Conservation (phyloP, 2,797 vertebrate species). For the Anolis apletophallus region DNA sequence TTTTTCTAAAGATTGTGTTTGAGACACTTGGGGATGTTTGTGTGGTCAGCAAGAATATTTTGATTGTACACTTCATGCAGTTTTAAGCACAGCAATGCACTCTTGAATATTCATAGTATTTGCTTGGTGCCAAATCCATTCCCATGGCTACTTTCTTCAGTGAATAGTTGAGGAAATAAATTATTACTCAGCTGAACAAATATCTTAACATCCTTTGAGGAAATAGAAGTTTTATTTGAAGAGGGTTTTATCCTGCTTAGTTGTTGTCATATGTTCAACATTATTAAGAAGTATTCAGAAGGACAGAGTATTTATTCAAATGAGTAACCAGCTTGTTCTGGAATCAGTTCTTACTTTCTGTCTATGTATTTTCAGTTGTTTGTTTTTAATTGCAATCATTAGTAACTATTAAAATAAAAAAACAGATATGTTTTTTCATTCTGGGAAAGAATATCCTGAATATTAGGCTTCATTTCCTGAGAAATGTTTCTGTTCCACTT, state of each 20-base stretch:
- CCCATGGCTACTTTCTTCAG: constrained; percentile 53
- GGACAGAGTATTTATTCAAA: constrained; percentile 65
- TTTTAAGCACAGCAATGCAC: constrained; percentile 47
- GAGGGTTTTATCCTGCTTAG: constrained; percentile 65
- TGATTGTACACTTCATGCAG: constrained; percentile 45
- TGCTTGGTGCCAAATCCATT: constrained; percentile 49
- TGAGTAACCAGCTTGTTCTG: constrained; percentile 68
- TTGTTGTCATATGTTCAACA: constrained; percentile 64
- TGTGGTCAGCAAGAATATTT: background rate
- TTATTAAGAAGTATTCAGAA: constrained; percentile 73
- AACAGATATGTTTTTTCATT: constrained; percentile 44
- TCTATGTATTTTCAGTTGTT: constrained; percentile 62
- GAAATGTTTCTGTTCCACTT: constrained; percentile 50
- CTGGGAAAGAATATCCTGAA: constrained; percentile 37
- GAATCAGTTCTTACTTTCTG: constrained; percentile 63
- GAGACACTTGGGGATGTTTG: background rate
- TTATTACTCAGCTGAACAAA: constrained; percentile 62
- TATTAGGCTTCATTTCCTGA: constrained; percentile 58
- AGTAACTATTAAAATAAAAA: constrained; percentile 63
- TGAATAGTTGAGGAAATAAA: constrained; percentile 68
- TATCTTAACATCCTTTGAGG: constrained; percentile 62
- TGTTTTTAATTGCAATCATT: constrained; percentile 66
- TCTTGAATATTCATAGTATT: constrained; percentile 55
- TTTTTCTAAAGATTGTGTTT: background rate
- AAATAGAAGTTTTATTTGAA: constrained; percentile 64